Evolutionary conservation across 92 coral and sea anemone genomes (phyloP).

Genomic region (Pocillopora grandis): DNA sequence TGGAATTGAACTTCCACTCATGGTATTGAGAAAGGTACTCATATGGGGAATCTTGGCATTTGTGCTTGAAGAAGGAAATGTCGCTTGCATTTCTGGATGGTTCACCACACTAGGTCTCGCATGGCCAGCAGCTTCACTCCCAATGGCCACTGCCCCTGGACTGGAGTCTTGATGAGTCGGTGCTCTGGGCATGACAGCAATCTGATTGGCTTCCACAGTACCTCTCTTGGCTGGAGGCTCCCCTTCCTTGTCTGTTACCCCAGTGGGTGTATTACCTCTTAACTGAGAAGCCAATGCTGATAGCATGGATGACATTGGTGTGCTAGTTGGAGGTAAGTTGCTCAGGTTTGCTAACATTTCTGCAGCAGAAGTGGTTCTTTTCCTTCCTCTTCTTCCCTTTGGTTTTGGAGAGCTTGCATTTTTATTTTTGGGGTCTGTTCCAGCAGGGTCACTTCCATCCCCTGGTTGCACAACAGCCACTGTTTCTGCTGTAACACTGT

Average conservation of each 20-base stretch:
- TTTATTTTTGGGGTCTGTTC: conserved; percentile 22
- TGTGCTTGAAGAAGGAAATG: conserved; percentile 23
- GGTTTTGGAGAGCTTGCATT: conserved; percentile 22
- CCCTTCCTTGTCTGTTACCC: conserved; percentile 16
- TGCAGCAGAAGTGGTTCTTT: conserved; percentile 88
- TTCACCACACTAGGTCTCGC: neutral
- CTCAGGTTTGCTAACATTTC: conserved; percentile 88
- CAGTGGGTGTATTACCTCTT: conserved; percentile 40
- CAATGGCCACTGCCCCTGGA: conserved; percentile 1
- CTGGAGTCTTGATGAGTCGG: conserved; percentile 6
- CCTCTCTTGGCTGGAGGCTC: conserved; percentile 36
- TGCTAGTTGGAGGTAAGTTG: conserved; percentile 68
- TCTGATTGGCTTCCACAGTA: conserved; percentile 20
- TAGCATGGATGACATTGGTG: conserved; percentile 89
- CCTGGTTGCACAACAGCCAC: conserved; percentile 41
- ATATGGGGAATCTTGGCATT: conserved; percentile 68
- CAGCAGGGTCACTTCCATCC: conserved; percentile 25
- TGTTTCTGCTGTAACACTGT: conserved; percentile 52
- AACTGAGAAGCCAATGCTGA: conserved; percentile 79
- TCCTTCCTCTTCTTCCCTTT: conserved; percentile 73
- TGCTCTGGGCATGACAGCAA: neutral
- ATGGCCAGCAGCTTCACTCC: conserved; percentile 10
- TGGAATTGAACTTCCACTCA: conserved; percentile 46
- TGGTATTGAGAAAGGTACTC: conserved; percentile 75
- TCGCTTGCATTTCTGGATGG: conserved; percentile 14